These are phyloP conservation scores for Mythimna albipuncta DNA, from an alignment of 2,888 invertebrate species.

Conservation along the genomic window DNA sequence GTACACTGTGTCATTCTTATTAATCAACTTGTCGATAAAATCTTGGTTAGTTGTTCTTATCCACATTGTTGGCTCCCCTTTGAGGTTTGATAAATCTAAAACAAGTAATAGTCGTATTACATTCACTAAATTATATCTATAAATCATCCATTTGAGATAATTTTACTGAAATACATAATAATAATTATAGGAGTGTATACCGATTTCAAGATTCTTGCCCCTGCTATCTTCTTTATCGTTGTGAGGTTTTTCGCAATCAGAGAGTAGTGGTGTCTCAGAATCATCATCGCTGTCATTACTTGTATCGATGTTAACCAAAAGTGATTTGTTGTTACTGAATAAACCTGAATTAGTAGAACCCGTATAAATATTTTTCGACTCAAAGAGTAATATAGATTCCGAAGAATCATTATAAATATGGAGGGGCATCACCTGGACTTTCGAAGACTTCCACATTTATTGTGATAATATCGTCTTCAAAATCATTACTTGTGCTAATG, in stretches of 20 bases:
- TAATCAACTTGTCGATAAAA: constrained; percentile 33
- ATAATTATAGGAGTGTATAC: constrained; percentile 9
- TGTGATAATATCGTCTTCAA: constrained; percentile 46
- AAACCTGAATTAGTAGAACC: constrained; percentile 36
- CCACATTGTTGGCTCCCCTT: constrained; percentile 40
- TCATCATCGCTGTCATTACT: constrained; percentile 12
- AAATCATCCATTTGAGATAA: background rate
- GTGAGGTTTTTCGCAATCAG: constrained; percentile 5
- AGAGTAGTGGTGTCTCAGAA: background rate
- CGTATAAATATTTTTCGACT: constrained; percentile 12
- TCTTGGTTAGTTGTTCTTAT: constrained; percentile 48
- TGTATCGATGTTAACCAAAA: constrained; percentile 34
- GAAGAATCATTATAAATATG: constrained; percentile 43
- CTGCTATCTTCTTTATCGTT: background rate
- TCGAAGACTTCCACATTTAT: constrained; percentile 50
- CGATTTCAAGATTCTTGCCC: constrained; percentile 44
- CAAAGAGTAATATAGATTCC: constrained; percentile 19
- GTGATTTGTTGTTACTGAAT: constrained; percentile 6
- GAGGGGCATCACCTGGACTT: constrained; percentile 54
- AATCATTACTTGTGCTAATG: constrained; percentile 30
- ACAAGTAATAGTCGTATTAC: constrained; percentile 1
- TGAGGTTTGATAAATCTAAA: constrained; percentile 46
- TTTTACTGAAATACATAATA: background rate
- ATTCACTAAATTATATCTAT: background rate
- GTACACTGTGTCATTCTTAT: constrained; percentile 28